Conservation (phyloP, 2,113 vertebrate species). For the Terrapene triunguis region DNA sequence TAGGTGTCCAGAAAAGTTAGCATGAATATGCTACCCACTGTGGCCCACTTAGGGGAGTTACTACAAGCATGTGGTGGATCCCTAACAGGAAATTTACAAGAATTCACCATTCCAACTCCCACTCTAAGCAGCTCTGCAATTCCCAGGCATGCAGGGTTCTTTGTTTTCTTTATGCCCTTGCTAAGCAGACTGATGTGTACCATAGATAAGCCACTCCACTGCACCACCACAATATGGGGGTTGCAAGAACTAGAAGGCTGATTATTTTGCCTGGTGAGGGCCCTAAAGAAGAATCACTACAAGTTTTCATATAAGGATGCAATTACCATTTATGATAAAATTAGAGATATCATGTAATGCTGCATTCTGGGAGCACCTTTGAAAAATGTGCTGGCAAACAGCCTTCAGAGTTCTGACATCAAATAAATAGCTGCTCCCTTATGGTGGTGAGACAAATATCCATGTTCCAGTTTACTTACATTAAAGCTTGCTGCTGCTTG, state of each 20-base stretch:
- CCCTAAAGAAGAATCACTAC: neutral
- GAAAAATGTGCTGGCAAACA: neutral
- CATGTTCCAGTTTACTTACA: neutral
- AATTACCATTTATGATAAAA: neutral
- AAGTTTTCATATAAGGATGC: neutral
- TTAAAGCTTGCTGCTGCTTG: neutral
- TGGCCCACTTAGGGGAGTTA: neutral
- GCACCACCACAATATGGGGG: neutral
- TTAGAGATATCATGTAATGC: neutral
- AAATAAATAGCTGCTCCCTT: neutral
- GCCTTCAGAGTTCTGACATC: neutral
- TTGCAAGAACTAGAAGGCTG: neutral
- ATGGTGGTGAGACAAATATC: neutral
- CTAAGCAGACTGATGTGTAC: neutral
- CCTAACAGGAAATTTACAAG: neutral
- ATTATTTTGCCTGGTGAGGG: neutral
- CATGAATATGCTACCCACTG: neutral
- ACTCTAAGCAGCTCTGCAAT: neutral
- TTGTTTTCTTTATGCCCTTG: neutral
- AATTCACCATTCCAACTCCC: neutral
- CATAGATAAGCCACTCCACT: neutral
- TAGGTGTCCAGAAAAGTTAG: neutral
- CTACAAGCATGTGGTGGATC: neutral
- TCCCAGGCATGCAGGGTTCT: neutral
- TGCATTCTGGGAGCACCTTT: neutral